Base-by-base conservation (phyloP, 2,797 vertebrate species). In the Eutrigla gurnardus region DNA sequence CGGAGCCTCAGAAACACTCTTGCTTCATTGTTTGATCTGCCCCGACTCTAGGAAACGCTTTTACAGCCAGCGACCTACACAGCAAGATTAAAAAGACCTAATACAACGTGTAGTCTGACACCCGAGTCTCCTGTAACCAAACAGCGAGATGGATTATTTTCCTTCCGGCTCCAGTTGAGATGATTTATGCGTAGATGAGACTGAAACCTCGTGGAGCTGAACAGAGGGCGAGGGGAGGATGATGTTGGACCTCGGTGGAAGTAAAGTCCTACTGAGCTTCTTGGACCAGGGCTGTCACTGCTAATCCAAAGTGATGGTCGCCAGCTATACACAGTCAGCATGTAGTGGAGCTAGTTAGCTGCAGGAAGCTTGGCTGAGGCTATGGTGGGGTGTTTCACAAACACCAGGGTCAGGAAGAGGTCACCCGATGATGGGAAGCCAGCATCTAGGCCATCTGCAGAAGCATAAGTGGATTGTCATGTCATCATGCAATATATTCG, bases 241-340 rank as follows among this genome's bases (percentile, higher is more conserved):
- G 65, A 61, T 40, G 65, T 15, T n/a, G 1, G n/a, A 6, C n/a
- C 49, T 57, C 55, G 11, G 40, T 62, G 58, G 39, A 65, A 64
- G 39, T 12, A 17, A 53, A 57, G 70, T 84, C 67, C 54, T 35
- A 50, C 59, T 62, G 61, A 52, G 54, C 61, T 45, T n/a, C 36
- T 42, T 65, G 46, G 37, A 53, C 59, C 18, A 8, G 6, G 57
- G 71, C 83, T 84, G 88, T 88, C 85, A 63, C 13, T 53, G 58
- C 58, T 90, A 76, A 89, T 90, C 79, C 11, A 1, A n/a, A 42
- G 77, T 75, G 89, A 87, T 82, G 66, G 64, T 81, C 33, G 69
- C 73, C 88, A 89, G 86, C 82, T 90, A 85, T 78, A 83, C 80
- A 83, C 67, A 65, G 70, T 54, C 83, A 65, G 81, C 78, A 14